Evolutionary conservation across 2,797 vertebrate genomes (phyloP), one percentile per base, ranked within the genome.

Genomic region (Margarornis squamiger): DNA sequence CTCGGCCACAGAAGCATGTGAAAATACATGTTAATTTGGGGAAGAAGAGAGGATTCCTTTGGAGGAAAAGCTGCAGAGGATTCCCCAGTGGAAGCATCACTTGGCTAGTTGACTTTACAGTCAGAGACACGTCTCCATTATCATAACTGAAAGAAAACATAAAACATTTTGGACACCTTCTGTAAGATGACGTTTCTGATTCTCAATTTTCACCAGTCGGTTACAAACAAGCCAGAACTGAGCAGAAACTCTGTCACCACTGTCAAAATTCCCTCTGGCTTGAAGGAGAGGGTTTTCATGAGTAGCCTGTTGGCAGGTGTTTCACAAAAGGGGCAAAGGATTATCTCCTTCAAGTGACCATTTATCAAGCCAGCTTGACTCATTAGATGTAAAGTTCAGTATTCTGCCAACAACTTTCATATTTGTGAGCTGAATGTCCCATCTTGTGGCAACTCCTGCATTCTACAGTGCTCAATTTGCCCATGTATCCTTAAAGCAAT

Each of bases 381-480:
- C 74, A 48, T 57, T 43, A 85, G 88, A 92, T 82, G 76, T 91
- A 73, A 95, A 96, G 73, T 94, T 92, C 77, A 71, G 73, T 38
- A 63, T 96, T 87, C 88, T 88, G 78, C 80, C 81, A 93, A 59
- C 55, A 82, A 72, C 65, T 96, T 91, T 81, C 65, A 82, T 83
- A 80, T 94, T 73, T 83, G 67, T 90, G 62, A 94, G 89, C 89
- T 82, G 91, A 95, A 90, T 93, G 94, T 96, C 94, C 90, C 88
- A 80, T 97, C 92, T 95, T 96, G 75, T 94, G 92, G 73, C 79
- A 97, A 92, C 81, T 95, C 75, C 73, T 96, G 93, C 59, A 74
- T 93, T 97, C 75, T 90, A 95, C 87, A 96, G 66, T 88, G 79
- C 48, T 88, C 63, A 43, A 8, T 58, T 84, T 92, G 67, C 71